Conservation (phyloP, 2,888 invertebrate species). For the Drosophila multiciliata region DNA sequence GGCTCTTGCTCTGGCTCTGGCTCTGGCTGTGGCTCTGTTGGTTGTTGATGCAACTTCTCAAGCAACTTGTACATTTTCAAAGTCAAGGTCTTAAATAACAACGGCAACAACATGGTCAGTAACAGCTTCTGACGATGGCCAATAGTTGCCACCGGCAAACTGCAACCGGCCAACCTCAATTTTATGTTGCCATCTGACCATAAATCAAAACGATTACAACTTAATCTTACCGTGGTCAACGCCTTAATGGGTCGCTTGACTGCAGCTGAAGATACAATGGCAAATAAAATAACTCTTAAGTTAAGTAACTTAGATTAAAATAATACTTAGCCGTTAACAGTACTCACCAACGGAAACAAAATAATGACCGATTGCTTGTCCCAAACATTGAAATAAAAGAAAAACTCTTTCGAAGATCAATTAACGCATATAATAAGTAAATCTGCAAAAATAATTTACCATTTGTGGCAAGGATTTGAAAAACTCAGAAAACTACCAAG, state of each 20-base stretch:
- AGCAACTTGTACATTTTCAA: conserved; percentile 58
- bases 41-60: conserved; percentile 44
- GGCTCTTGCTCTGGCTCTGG: not conserved
- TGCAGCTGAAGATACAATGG: conserved; percentile 16
- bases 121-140: not conserved
- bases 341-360: not conserved
- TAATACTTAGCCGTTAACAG: not conserved
- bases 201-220: conserved; percentile 71
- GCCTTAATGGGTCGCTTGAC: conserved; percentile 24
- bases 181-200: conserved; percentile 50
- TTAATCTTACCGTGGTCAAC: conserved; percentile 34
- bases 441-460: not conserved
- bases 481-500: not conserved
- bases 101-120: conserved; percentile 20
- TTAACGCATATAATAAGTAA: not conserved
- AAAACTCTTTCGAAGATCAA: not conserved
- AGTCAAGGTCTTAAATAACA: conserved; percentile 73
- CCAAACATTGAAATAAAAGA: no score
- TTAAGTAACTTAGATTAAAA: not conserved
- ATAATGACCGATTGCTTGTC: conserved; percentile 4
- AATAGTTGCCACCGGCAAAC: conserved; percentile 14
- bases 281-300: not conserved
- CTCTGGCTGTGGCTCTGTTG: not conserved
- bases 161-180: conserved; percentile 23
- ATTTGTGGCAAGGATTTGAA: not conserved